phyloP scores from a whole-genome alignment of 2,888 invertebrate species.

The Petrolisthes cinctipes region DNA sequence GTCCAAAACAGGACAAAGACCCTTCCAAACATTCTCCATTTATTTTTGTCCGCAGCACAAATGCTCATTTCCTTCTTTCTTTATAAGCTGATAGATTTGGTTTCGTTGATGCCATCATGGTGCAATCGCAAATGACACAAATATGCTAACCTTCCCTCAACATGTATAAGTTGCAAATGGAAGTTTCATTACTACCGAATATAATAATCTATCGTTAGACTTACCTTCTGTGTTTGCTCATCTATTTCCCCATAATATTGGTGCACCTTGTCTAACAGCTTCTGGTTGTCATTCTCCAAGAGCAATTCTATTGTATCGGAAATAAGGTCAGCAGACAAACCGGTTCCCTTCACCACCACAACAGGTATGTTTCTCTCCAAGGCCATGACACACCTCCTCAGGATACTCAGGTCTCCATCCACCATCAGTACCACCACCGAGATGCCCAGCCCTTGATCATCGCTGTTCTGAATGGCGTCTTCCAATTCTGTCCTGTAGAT shows the following conservation, averaged over 20 bases:
- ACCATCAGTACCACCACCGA: conserved; percentile 70
- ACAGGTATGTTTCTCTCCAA: conserved; percentile 69
- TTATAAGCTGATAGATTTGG: no score
- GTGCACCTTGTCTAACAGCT: not conserved
- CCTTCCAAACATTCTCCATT: no score
- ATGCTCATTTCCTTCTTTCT: no score
- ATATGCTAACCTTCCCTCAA: no score
- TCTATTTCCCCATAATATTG: not conserved
- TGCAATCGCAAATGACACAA: no score
- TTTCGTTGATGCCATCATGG: no score
- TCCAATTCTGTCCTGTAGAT: conserved; percentile 39
- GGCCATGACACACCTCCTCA: conserved; percentile 68
- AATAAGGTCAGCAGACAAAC: conserved; percentile 69
- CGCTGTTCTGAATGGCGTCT: conserved; percentile 36
- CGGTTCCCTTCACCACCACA: conserved; percentile 70
- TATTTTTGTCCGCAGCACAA: no score
- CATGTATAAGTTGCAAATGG: no score
- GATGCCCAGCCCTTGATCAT: conserved; percentile 68
- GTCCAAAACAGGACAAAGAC: no score
- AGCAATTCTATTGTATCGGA: conserved; percentile 66
- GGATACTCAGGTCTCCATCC: conserved; percentile 70
- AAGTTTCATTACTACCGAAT: not conserved
- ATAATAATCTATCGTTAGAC: not conserved
- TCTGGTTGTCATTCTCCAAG: not conserved
- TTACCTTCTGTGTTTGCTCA: not conserved